Evolutionary conservation across 2,113 vertebrate species (phyloP).

Genomic region (Phrynosoma platyrhinos): DNA sequence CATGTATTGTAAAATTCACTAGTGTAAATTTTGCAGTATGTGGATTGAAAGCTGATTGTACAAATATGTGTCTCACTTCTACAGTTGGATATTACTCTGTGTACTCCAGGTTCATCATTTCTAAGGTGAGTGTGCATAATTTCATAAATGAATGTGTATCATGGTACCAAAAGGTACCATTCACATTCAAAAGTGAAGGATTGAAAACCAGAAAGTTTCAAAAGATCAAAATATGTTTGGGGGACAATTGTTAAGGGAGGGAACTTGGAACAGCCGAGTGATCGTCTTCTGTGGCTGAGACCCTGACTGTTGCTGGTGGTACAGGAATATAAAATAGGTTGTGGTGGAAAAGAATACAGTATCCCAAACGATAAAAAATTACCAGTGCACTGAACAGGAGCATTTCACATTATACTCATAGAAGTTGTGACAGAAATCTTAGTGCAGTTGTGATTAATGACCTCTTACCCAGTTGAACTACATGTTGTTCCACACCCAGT

Average conservation of each 20-base stretch:
- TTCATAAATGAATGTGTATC: too few species aligned
- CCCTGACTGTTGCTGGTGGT: too few species aligned
- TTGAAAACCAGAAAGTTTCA: neutral
- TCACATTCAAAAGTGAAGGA: neutral
- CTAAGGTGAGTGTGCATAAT: neutral
- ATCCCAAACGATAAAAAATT: neutral
- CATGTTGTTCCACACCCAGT: conserved; percentile 35
- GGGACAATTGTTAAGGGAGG: neutral
- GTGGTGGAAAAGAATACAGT: neutral
- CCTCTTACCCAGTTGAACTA: neutral
- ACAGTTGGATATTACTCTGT: neutral
- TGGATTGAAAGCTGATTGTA: neutral
- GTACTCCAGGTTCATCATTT: neutral
- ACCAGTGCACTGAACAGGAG: too few species aligned
- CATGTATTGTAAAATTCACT: neutral
- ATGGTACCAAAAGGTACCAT: neutral
- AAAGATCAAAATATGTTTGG: neutral
- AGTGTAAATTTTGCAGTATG: neutral
- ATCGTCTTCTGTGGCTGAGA: neutral
- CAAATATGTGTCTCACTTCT: neutral
- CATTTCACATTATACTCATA: too few species aligned
- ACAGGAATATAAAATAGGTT: too few species aligned
- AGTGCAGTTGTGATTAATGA: conserved; percentile 18
- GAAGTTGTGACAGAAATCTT: neutral
- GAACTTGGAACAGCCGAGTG: neutral